These are phyloP conservation scores for Hololepta plana DNA, from an alignment of 2,888 invertebrate species.

Conservation along the genomic window DNA sequence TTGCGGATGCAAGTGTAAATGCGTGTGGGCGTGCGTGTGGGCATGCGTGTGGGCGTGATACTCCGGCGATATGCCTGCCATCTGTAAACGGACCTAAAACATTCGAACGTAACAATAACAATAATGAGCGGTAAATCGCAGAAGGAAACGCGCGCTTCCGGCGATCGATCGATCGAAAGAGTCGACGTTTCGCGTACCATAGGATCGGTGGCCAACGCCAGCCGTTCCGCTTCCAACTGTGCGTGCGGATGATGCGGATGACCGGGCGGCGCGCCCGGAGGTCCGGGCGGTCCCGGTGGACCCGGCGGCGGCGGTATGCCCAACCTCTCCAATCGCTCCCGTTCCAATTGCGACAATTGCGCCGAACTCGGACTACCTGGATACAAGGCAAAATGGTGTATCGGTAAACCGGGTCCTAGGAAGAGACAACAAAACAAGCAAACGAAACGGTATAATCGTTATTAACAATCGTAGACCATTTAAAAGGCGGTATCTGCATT, in stretches of 20 bases:
- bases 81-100: slow-evolving; percentile 56
- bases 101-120: neutral
- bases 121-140: slow-evolving; percentile 2
- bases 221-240: slow-evolving; percentile 57
- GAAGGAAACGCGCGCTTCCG: too few relatives aligned
- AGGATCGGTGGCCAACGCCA: slow-evolving; percentile 76
- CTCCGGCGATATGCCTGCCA: slow-evolving; percentile 78
- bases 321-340: slow-evolving; percentile 70
- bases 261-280: slow-evolving; percentile 35
- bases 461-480: too few relatives aligned
- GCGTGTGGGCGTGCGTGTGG: slow-evolving; percentile 81
- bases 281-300: slow-evolving; percentile 32
- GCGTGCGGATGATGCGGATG: slow-evolving; percentile 33
- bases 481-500: too few relatives aligned
- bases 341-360: slow-evolving; percentile 59
- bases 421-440: slow-evolving; percentile 5
- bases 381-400: slow-evolving; percentile 54
- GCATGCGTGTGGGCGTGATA: slow-evolving; percentile 88
- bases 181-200: slow-evolving; percentile 56
- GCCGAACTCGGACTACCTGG: slow-evolving; percentile 41
- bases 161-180: too few relatives aligned
- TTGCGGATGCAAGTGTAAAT: slow-evolving; percentile 66
- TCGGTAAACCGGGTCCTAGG: slow-evolving; percentile 34
- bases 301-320: slow-evolving; percentile 51
- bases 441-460: too few relatives aligned